Conservation (phyloP, 2,888 invertebrate species). For the Entomobrya multifasciata region DNA sequence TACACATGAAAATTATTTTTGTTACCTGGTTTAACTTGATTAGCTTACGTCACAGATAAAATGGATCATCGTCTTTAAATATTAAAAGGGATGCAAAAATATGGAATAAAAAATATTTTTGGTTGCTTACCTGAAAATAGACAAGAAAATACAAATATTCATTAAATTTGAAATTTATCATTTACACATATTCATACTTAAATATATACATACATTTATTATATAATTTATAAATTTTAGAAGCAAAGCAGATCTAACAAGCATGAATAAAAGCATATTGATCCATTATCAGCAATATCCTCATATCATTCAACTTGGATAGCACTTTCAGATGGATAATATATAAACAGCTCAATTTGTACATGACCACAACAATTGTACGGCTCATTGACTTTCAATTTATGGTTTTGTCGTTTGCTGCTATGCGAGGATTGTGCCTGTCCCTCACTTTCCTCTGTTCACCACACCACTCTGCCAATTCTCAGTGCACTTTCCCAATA, state of each 20-base stretch:
- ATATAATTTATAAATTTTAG: not conserved
- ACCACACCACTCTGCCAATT: not conserved
- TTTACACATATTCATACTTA: not conserved
- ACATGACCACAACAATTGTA: slow-evolving; percentile 56
- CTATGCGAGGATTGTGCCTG: not conserved
- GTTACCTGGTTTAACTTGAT: no score
- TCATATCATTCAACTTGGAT: no score
- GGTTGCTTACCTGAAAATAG: slow-evolving; percentile 67
- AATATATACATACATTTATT: not conserved
- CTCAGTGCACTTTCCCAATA: slow-evolving; percentile 39
- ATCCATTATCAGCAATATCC: no score
- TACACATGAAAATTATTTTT: no score
- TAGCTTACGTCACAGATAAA: no score
- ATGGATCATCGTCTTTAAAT: no score
- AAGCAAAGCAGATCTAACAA: no score
- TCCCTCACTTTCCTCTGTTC: slow-evolving; percentile 18
- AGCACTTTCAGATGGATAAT: no score
- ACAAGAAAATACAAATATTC: slow-evolving; percentile 21
- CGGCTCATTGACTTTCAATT: slow-evolving; percentile 67
- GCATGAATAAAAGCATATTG: no score
- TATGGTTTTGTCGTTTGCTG: no score
- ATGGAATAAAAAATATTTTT: slow-evolving; percentile 2
- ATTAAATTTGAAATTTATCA: not conserved
- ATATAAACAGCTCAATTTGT: slow-evolving; percentile 45
- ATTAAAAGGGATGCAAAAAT: not conserved